These are phyloP conservation scores for Heliconius hewitsoni DNA, from an alignment of 1,140 invertebrate species.

Conservation along the genomic window DNA sequence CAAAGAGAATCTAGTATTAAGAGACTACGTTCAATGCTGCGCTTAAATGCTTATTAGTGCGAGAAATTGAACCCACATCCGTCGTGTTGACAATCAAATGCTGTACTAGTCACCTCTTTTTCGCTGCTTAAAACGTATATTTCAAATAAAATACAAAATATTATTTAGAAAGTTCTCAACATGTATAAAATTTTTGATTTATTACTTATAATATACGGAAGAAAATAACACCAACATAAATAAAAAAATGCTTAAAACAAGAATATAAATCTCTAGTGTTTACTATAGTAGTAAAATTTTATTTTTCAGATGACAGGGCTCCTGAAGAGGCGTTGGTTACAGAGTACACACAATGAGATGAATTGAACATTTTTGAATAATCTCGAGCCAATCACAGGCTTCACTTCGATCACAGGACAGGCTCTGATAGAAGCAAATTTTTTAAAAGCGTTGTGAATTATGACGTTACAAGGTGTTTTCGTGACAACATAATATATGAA, in stretches of 20 bases:
- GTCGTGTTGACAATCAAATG: no score
- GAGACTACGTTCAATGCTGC: no score
- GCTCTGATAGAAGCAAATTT: slow-evolving; percentile 29
- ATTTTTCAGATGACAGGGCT: slow-evolving; percentile 76
- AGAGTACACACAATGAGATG: slow-evolving; percentile 67
- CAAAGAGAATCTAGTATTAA: no score
- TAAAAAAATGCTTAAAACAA: neutral
- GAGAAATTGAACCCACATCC: no score
- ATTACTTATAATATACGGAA: no score
- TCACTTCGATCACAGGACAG: slow-evolving; percentile 43
- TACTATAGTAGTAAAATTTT: slow-evolving; percentile 27
- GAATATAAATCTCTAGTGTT: neutral
- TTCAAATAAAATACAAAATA: no score
- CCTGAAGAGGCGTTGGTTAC: slow-evolving; percentile 70
- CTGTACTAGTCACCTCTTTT: no score
- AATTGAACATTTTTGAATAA: slow-evolving; percentile 53
- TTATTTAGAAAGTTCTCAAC: neutral
- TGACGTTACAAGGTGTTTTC: slow-evolving; percentile 53
- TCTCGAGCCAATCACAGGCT: slow-evolving; percentile 48
- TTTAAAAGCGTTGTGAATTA: slow-evolving; percentile 75
- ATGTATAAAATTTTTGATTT: neutral
- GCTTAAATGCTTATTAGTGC: no score
- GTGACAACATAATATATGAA: slow-evolving; percentile 57
- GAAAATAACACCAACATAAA: neutral
- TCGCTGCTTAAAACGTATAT: no score